Base-by-base conservation (phyloP, 2,797 vertebrate genomes). In the Cyclura pinguis region DNA sequence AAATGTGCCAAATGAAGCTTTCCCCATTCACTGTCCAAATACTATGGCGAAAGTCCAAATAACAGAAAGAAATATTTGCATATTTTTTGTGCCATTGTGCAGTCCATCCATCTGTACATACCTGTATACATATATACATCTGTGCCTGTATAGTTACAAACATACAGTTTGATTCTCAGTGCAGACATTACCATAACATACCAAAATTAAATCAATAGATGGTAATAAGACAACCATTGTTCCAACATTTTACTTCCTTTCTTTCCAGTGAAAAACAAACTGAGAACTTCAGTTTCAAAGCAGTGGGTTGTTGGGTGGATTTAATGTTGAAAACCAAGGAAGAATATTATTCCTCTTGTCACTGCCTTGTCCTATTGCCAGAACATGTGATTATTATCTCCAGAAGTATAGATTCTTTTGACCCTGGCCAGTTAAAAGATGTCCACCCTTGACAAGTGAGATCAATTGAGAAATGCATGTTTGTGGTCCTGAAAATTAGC, bases 241-340 rank as follows among this genome's bases (percentile, higher is more conserved):
- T 69, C 29, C 29, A 69, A 32, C 10, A 69, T 12, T 69, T 69
- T 69, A 32, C 12, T 32, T 32, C 29, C 67, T 82, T 82, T 47
- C 91, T 94, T 93, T 96, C 92, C 91, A 87, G 91, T 92, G 95
- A 95, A 95, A 90, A 93, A 85, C 84, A 96, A 94, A 96, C 92
- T 96, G 95, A 96, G 95, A 96, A 90, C 92, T 13, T 7, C 95
- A 90, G 87, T 88, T 92, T 88, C 86, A 89, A 10, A 69, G 67
- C 42, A 47, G 42, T 47, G 29, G 29, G 29, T 29, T 9, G 67
- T 29, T 78, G 76, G 24, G 4, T 27, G 76, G 76, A 5, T 24
- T 92, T 89, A 90, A 32, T 42, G 81, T 85, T 87, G 94, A 91
- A 92, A 91, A 85, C n/a, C 55, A 64, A 35, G 88, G 88, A 92